Evolutionary conservation across 2,797 vertebrate genomes (phyloP).

Genomic region (Neosalanx taihuensis): DNA sequence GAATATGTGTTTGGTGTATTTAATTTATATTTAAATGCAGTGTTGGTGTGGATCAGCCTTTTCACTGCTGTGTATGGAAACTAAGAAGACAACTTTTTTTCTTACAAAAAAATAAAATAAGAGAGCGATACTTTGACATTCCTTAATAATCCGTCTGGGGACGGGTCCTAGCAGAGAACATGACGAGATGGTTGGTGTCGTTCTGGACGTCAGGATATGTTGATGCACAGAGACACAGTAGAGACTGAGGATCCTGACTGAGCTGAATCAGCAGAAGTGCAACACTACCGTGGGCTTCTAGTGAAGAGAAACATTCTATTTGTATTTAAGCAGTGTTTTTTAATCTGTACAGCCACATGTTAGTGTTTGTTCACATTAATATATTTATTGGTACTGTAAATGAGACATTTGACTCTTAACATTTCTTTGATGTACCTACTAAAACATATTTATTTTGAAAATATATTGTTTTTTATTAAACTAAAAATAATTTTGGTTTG

Average conservation of each 20-base stretch:
- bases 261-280: not conserved
- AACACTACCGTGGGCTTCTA: slow-evolving; percentile 26
- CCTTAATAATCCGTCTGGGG: slow-evolving; percentile 49
- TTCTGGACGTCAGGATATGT: slow-evolving; percentile 42
- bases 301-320: slow-evolving; percentile 58
- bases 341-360: slow-evolving; percentile 62
- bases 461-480: slow-evolving; percentile 86
- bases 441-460: slow-evolving; percentile 98
- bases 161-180: slow-evolving; percentile 43
- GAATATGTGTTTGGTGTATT: slow-evolving; percentile 85
- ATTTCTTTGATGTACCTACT: slow-evolving; percentile 83
- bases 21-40: slow-evolving; percentile 85
- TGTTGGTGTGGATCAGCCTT: slow-evolving; percentile 75
- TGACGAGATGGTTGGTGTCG: slow-evolving; percentile 49
- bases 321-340: slow-evolving; percentile 57
- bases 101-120: slow-evolving; percentile 29
- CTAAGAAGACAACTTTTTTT: slow-evolving; percentile 44
- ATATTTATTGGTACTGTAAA: slow-evolving; percentile 75
- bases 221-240: slow-evolving; percentile 9
- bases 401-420: slow-evolving; percentile 68
- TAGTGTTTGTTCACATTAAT: slow-evolving; percentile 76
- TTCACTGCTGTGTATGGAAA: slow-evolving; percentile 40
- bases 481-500: slow-evolving; percentile 57
- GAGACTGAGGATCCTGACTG: slow-evolving; percentile 19
- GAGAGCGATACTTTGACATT: slow-evolving; percentile 64